Evolutionary conservation across 2,888 invertebrate genomes (phyloP).

Genomic region (Drosophila prolongata): DNA sequence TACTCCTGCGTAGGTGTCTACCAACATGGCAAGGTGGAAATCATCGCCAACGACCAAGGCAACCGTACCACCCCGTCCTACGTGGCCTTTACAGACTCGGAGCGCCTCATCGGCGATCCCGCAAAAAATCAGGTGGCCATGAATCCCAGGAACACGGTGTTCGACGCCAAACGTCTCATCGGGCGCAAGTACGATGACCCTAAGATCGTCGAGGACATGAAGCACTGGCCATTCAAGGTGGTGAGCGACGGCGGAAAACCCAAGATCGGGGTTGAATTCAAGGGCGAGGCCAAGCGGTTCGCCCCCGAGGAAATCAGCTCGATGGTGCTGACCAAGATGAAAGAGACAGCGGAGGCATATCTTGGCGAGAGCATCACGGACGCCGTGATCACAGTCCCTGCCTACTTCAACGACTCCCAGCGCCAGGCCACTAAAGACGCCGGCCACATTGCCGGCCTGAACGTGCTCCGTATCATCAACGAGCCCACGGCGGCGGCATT

Average conservation of each 20-base stretch:
- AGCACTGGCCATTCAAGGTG: conserved; percentile 97
- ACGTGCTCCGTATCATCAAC: conserved; percentile 95
- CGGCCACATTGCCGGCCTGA: conserved; percentile 94
- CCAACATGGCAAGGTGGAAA: conserved; percentile 88
- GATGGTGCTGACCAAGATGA: conserved; percentile 97
- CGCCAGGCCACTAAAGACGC: conserved; percentile 97
- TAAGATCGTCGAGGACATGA: conserved; percentile 95
- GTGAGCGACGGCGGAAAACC: conserved; percentile 92
- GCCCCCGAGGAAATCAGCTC: conserved; percentile 95
- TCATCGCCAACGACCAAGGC: conserved; percentile 92
- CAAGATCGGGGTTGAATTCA: conserved; percentile 93
- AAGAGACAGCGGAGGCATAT: conserved; percentile 95
- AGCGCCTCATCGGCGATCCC: conserved; percentile 89
- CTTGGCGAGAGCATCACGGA: conserved; percentile 92
- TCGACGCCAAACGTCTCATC: conserved; percentile 97
- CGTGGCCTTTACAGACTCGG: conserved; percentile 93
- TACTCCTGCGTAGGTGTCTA: conserved; percentile 94
- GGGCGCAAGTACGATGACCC: conserved; percentile 95
- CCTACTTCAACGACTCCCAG: conserved; percentile 95
- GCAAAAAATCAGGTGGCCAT: conserved; percentile 94
- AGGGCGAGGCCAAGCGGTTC: conserved; percentile 94
- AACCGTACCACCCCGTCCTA: conserved; percentile 83
- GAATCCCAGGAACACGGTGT: conserved; percentile 95
- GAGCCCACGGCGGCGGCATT: conserved; percentile 96
- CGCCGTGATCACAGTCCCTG: conserved; percentile 95